phyloP scores from a whole-genome alignment of 2,888 invertebrate species.

The Oithona nana region DNA sequence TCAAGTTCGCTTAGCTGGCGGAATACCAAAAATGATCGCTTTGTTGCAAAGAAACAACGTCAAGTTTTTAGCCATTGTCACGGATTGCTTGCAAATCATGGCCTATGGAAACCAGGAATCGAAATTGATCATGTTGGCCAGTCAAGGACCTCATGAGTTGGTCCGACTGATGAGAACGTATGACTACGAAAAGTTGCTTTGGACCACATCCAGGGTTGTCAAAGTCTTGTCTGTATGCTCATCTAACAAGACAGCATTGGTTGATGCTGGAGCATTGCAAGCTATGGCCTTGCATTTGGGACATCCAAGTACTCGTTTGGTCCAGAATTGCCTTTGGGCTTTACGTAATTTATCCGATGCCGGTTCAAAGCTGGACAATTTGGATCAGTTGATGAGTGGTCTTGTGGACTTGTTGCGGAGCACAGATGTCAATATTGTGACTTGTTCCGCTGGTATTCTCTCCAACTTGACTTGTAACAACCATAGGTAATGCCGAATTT shows the following conservation, averaged over 20 bases:
- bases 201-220: conserved; percentile 97
- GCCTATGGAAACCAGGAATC: conserved; percentile 75
- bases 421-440: conserved; percentile 84
- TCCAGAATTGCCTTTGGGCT: conserved; percentile 94
- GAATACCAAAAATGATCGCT: conserved; percentile 95
- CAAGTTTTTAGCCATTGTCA: conserved; percentile 91
- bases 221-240: conserved; percentile 94
- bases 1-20: conserved; percentile 87
- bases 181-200: conserved; percentile 90
- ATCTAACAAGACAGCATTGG: conserved; percentile 93
- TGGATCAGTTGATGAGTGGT: conserved; percentile 25
- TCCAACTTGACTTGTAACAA: conserved; percentile 99
- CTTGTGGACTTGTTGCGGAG: conserved; percentile 75
- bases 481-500: no score
- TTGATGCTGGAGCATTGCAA: conserved; percentile 94
- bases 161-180: conserved; percentile 92
- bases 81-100: conserved; percentile 90
- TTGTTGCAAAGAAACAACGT: conserved; percentile 86
- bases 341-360: conserved; percentile 93
- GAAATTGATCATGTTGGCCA: conserved; percentile 82
- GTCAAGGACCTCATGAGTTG: conserved; percentile 83
- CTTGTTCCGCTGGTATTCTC: conserved; percentile 91
- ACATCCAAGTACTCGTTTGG: conserved; percentile 30
- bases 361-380: conserved; percentile 39
- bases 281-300: conserved; percentile 84